Evolutionary conservation across 2,797 vertebrate genomes (phyloP), one percentile per base, ranked within the genome.

Genomic region (Agapornis canus): DNA sequence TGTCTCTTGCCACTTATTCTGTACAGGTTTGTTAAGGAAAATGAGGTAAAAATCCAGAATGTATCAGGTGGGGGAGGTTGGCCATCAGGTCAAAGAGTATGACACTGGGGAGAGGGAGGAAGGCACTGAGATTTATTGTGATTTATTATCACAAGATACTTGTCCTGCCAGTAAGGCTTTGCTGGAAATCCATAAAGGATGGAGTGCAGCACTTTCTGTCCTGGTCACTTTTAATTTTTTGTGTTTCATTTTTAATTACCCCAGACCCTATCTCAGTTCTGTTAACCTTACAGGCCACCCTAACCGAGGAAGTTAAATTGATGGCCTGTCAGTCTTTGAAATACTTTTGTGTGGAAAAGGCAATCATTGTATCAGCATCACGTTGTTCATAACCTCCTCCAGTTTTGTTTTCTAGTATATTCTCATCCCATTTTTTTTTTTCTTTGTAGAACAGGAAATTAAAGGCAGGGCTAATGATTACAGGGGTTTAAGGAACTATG

Each of bases 101-200:
- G 26, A 65, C 71, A 31, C 52, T 48, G n/a, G 9, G 27, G 31
- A 61, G n/a, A 39, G 25, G 37, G 57, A 45, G 27, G 43, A 40
- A 42, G 22, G 20, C 65, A 37, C 14, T 0, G 0, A 78, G 32
- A 23, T 25, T 42, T 27, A 2, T 5, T 47, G 6, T 32, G 25
- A n/a, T n/a, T n/a, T n/a, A n/a, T 39, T 59, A 2, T 35, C 3
- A 7, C 32, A 61, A 80, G 89, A 68, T 71, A 31, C 19, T 43
- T 82, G 13, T 51, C 21, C 42, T 92, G 31, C 21, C 19, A 57
- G 11, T 65, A 89, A 42, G 35, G 29, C 21, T n/a, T 84, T 56
- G 9, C 15, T 82, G 7, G 35, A 70, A 25, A 8, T 49, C 16
- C 14, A 2, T 51, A 48, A 42, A 23, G 5, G 31, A 23, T 35